Base-by-base conservation (phyloP, 2,797 vertebrate genomes). In the Tympanoctomys barrerae region DNA sequence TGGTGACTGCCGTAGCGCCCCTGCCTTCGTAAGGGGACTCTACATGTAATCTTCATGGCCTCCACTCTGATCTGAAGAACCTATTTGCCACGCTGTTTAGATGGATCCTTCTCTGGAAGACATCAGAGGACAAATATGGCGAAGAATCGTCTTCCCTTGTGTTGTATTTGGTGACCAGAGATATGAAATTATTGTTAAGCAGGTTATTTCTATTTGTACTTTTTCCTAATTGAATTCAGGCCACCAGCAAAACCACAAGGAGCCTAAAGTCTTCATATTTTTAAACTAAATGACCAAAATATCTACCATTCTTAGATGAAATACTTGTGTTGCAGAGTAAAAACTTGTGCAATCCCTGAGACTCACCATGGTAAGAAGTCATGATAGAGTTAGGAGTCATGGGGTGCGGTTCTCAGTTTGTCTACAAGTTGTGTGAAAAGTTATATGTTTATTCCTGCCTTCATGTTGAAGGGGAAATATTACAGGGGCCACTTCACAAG, bases 401-500 rank as follows among this genome's bases (percentile, higher is more conserved):
- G 31, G 21, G 12, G 2, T 39, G 19, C 64, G 79, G 42, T 66
- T 28, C 0, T n/a, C 11, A 62, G 0, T 46, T 95, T 80, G 81
- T 66, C 10, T 57, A 33, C 33, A 80, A 61, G 24, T 52, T 94
- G 5, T 94, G 87, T 97, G 82, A 95, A 77, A 95, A 89, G 2
- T n/a, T 82, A 36, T 71, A 89, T 73, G 84, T 84, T 97, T 96
- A 33, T 80, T 10, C 78, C 4, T 90, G 26, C 22, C 70, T 97
- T 71, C 96, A 90, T 96, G 96, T 97, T 78, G 79, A 66, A 42
- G 49, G 2, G 33, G 14, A 96, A 94, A 95, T n/a, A 9, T 52
- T 86, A 61, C 28, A 79, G 22, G n/a, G 57, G 18, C 19, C 52
- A 24, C 33, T 86, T 62, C 10, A 26, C 39, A 83, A 70, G 0